Evolutionary conservation across 2,797 vertebrate genomes (phyloP).

Genomic region (Myotis pilosus): DNA sequence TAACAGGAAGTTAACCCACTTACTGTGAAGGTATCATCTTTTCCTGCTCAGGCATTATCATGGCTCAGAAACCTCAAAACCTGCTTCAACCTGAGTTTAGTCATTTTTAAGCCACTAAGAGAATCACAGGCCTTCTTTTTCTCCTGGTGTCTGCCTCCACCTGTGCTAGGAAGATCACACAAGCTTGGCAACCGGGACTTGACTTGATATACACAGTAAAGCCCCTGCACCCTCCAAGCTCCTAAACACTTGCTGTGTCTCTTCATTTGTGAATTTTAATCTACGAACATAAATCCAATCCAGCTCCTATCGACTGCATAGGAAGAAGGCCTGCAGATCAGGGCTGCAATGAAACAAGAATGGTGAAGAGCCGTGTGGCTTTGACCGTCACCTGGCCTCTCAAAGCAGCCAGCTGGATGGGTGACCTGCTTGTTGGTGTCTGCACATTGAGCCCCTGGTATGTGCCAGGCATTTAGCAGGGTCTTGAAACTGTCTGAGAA

Average conservation of each 20-base stretch:
- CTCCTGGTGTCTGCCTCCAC: neutral
- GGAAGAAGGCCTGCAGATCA: neutral
- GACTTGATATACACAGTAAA: neutral
- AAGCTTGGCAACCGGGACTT: neutral
- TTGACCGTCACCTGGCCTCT: neutral
- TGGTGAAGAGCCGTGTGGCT: neutral
- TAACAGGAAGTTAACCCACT: conserved; percentile 46
- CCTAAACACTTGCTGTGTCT: neutral
- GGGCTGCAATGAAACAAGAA: neutral
- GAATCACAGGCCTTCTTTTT: neutral
- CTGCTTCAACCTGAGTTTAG: neutral
- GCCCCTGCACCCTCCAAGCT: neutral
- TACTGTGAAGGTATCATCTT: neutral
- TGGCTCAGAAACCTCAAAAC: conserved; percentile 20
- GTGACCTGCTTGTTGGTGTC: neutral
- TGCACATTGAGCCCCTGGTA: neutral
- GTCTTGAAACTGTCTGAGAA: neutral
- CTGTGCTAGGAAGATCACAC: neutral
- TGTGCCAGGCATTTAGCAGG: neutral
- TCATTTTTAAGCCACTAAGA: conserved; percentile 31
- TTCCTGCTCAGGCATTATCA: neutral
- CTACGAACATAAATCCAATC: neutral
- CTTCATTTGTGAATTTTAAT: neutral
- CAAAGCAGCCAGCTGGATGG: neutral
- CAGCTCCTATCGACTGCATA: neutral